Conservation (phyloP, 2,888 invertebrate species). For the Dryocosmus kuriphilus region DNA sequence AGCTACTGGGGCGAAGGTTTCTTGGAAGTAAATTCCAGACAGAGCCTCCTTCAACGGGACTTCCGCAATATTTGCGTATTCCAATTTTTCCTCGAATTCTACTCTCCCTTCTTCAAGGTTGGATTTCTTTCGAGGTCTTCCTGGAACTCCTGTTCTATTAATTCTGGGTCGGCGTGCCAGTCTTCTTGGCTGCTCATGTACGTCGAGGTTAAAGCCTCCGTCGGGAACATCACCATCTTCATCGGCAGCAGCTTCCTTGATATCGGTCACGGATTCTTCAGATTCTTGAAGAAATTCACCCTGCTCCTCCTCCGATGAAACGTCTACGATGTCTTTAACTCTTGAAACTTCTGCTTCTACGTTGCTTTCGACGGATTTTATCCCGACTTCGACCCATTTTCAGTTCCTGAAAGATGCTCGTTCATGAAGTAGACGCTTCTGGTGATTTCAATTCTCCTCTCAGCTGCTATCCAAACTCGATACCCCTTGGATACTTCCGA, state of each 20-base stretch:
- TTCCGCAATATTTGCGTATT: conserved; percentile 19
- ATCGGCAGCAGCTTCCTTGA: too few relatives aligned
- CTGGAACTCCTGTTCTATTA: neutral
- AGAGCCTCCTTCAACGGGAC: conserved; percentile 30
- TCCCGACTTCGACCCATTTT: neutral
- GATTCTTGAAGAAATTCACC: neutral
- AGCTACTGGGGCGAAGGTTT: conserved; percentile 3
- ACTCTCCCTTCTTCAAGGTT: neutral
- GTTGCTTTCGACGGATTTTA: too few relatives aligned
- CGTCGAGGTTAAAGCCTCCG: too few relatives aligned
- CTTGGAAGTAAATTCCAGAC: conserved; percentile 42
- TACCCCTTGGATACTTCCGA: conserved; percentile 36
- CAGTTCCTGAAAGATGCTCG: neutral
- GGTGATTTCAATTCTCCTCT: neutral
- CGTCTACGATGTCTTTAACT: too few relatives aligned
- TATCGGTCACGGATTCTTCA: too few relatives aligned
- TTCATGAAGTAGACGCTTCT: conserved; percentile 31
- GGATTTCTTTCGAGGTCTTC: conserved; percentile 14
- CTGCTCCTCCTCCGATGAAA: neutral
- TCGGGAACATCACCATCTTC: neutral
- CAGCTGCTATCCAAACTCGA: conserved; percentile 17
- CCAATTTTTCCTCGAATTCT: neutral
- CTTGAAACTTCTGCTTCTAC: too few relatives aligned
- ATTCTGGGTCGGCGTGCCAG: neutral
- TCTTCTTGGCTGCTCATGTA: neutral